phyloP scores from a whole-genome alignment of 2,113 vertebrate genomes.

The Cichladusa arquata region DNA sequence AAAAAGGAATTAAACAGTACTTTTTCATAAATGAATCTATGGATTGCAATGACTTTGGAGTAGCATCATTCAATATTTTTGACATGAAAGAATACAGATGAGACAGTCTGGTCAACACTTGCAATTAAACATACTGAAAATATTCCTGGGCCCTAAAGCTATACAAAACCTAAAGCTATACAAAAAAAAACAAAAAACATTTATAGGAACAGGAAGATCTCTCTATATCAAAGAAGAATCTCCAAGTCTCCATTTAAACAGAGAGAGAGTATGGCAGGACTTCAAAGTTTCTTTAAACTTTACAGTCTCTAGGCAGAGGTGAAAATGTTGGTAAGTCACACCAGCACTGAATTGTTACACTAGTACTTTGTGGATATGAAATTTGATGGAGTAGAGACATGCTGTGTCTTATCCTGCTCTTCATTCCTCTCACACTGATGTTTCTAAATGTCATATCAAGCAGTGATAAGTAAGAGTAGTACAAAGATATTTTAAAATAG shows the following conservation, averaged over 20 bases:
- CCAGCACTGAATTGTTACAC: background rate
- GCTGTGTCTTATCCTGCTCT: background rate
- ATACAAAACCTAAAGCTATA: background rate
- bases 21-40: background rate
- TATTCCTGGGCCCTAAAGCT: background rate
- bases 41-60: slow-evolving; percentile 27
- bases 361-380: background rate
- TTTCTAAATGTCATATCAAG: background rate
- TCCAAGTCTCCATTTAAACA: background rate
- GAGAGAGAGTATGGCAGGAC: background rate
- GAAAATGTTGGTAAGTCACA: background rate
- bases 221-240: background rate
- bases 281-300: background rate
- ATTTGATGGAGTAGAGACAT: background rate
- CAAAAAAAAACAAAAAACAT: background rate
- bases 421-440: background rate
- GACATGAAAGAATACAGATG: background rate
- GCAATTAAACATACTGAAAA: background rate
- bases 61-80: background rate
- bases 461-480: background rate
- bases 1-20: slow-evolving; percentile 41
- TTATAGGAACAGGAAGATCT: background rate
- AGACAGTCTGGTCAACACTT: slow-evolving; percentile 38
- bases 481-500: background rate
- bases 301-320: background rate